These are phyloP conservation scores for Ceratothoa steindachneri DNA, from an alignment of 2,888 invertebrate genomes.

Conservation along the genomic window DNA sequence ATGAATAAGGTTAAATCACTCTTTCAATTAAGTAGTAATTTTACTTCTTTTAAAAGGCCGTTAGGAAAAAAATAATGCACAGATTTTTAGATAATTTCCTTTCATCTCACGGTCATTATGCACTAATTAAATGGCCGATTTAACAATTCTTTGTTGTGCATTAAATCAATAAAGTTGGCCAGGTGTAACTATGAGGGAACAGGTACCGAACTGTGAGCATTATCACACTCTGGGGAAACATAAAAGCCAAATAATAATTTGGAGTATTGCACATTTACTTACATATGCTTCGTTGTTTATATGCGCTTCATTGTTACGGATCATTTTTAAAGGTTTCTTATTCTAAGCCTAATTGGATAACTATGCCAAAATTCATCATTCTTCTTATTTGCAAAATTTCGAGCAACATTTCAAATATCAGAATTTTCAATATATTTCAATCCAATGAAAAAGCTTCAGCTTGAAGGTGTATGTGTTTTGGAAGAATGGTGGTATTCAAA, in stretches of 20 bases:
- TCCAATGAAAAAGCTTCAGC: no score
- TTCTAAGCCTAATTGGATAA: no score
- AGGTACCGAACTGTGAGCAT: background rate
- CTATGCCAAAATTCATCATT: no score
- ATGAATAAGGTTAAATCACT: no score
- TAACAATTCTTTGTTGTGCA: background rate
- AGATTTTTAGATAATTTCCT: background rate
- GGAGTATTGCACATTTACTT: conserved; percentile 4
- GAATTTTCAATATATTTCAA: no score
- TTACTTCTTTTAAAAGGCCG: background rate
- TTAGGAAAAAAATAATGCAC: background rate
- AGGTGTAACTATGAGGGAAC: conserved; percentile 5
- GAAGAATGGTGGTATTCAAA: no score
- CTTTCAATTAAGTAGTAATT: background rate
- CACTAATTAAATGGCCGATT: conserved; percentile 1
- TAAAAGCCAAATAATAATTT: conserved; percentile 3
- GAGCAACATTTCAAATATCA: no score
- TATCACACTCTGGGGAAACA: conserved; percentile 6
- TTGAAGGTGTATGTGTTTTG: no score
- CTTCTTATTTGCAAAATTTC: no score
- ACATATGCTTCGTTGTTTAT: no score
- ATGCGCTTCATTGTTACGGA: no score
- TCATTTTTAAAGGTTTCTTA: no score
- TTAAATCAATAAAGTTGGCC: conserved; percentile 12
- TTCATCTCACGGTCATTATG: background rate